Evolutionary conservation across 2,888 invertebrate genomes (phyloP).

Genomic region (Andrena flavipes): DNA sequence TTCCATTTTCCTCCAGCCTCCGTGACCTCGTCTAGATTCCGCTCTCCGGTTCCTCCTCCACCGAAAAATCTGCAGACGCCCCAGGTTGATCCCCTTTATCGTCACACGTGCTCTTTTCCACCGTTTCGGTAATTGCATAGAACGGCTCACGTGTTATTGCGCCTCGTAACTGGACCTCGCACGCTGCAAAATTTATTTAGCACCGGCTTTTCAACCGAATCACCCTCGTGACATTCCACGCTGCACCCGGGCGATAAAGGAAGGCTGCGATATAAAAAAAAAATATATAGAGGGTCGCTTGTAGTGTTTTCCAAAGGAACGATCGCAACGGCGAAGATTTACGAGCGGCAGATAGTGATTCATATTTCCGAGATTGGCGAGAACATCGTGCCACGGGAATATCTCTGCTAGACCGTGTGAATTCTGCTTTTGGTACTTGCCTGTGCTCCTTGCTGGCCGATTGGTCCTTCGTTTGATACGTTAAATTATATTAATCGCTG

Average conservation of each 20-base stretch:
- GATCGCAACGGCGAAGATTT: not conserved
- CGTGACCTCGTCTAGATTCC: not conserved
- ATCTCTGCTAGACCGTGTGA: conserved; percentile 46
- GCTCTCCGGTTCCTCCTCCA: not conserved
- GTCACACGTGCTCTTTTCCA: no score
- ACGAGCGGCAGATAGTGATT: conserved; percentile 18
- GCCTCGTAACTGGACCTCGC: no score
- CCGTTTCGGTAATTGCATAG: no score
- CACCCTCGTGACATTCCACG: no score
- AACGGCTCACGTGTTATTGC: no score
- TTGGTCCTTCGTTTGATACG: conserved; percentile 6
- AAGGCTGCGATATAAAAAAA: no score
- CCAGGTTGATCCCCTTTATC: no score
- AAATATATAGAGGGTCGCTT: no score
- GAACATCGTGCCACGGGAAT: conserved; percentile 16
- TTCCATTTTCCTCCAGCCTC: not conserved
- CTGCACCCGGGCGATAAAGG: no score
- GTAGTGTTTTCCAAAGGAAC: not conserved
- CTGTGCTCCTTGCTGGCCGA: not conserved
- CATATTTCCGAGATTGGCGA: conserved; percentile 22
- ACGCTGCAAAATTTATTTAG: no score
- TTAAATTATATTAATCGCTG: not conserved
- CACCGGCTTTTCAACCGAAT: no score
- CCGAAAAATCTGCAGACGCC: not conserved
- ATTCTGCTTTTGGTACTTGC: conserved; percentile 53